phyloP scores from a whole-genome alignment of 2,113 vertebrate species.

The Gobio gobio region DNA sequence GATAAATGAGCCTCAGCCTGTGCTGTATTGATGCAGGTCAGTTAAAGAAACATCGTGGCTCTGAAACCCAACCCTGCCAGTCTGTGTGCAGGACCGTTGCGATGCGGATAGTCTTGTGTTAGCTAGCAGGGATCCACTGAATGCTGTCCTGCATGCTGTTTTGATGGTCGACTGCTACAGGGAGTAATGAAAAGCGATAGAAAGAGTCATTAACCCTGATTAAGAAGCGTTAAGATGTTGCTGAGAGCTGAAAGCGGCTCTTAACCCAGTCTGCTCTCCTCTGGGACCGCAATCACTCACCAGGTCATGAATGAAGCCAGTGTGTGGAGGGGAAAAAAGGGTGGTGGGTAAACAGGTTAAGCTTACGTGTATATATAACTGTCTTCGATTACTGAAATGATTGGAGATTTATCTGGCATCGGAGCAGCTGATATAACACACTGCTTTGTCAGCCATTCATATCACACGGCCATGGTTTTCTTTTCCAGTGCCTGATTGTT shows the following conservation, averaged over 20 bases:
- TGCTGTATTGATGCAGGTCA: neutral
- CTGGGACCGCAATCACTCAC: neutral
- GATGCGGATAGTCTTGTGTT: neutral
- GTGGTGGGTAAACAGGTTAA: neutral
- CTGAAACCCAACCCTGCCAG: neutral
- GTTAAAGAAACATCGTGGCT: neutral
- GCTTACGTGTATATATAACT: neutral
- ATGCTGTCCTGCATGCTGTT: neutral
- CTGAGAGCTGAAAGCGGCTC: conserved; percentile 6
- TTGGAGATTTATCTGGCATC: neutral
- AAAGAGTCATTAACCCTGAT: conserved; percentile 28
- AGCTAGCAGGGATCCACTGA: neutral
- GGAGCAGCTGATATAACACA: neutral
- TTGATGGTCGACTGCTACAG: neutral
- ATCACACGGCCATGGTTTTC: neutral
- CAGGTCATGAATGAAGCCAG: neutral
- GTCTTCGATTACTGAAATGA: conserved; percentile 24
- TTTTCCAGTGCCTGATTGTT: neutral
- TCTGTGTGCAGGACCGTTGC: neutral
- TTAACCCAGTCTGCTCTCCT: neutral
- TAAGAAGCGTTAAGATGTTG: conserved; percentile 13
- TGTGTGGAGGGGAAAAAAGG: neutral
- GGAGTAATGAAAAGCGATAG: conserved; percentile 22
- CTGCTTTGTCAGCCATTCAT: neutral
- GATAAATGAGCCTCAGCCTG: conserved; percentile 31